A percentile compares a stretch with the other conserved stretches of the same genome.
These are phyloP conservation scores for Pristiophorus japonicus DNA, from an alignment of 2,113 vertebrate genomes.

Conservation along the genomic window DNA sequence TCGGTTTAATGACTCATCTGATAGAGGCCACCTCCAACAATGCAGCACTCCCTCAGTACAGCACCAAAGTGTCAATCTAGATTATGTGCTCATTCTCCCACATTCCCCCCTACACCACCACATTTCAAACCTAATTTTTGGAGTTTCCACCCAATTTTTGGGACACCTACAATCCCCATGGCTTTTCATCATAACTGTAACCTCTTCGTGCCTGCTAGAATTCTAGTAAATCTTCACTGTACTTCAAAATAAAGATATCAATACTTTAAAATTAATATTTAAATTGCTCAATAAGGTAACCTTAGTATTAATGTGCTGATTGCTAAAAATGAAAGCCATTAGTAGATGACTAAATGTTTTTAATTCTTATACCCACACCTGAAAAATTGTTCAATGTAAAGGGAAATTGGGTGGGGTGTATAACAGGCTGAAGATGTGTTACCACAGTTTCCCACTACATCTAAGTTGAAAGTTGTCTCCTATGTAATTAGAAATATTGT, in stretches of 20 bases:
- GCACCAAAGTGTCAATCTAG: too few species aligned
- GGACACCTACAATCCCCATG: neutral
- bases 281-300: neutral
- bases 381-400: neutral
- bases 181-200: neutral
- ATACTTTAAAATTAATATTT: neutral
- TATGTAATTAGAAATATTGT: neutral
- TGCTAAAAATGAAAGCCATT: neutral
- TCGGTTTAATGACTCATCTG: too few species aligned
- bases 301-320: neutral
- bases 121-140: too few species aligned
- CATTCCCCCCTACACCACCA: too few species aligned
- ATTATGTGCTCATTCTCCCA: too few species aligned
- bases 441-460: too few species aligned
- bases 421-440: too few species aligned
- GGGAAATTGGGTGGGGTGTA: neutral
- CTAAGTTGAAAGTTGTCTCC: neutral
- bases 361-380: neutral
- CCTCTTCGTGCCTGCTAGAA: neutral
- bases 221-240: neutral
- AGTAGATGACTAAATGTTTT: neutral
- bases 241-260: neutral
- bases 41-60: too few species aligned
- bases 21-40: too few species aligned
- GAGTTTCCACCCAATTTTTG: too few species aligned